These are phyloP conservation scores for Cepaea hortensis DNA, from an alignment of 2,888 invertebrate genomes.

Conservation along the genomic window DNA sequence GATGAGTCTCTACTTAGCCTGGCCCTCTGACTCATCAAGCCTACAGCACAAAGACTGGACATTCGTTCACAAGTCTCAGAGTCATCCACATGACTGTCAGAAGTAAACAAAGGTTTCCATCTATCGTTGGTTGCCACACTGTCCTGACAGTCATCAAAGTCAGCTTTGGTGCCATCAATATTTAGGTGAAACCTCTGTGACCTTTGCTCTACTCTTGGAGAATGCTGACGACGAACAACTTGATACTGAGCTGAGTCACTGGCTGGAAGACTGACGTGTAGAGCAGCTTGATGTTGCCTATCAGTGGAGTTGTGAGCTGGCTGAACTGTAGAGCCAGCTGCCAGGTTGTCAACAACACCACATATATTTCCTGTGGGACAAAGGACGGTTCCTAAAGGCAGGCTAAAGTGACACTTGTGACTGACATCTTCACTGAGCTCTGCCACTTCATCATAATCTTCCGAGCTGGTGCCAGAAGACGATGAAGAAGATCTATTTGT, in stretches of 20 bases:
- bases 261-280: not conserved
- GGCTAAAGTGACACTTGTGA: not conserved
- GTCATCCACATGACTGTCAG: slow-evolving; percentile 25
- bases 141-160: not conserved
- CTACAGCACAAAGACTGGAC: slow-evolving; percentile 47
- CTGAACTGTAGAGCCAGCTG: not conserved
- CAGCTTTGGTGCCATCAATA: not conserved
- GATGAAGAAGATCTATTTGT: slow-evolving; percentile 35
- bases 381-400: not conserved
- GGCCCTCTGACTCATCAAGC: slow-evolving; percentile 45
- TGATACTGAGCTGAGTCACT: slow-evolving; percentile 9
- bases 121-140: not conserved
- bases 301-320: not conserved
- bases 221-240: slow-evolving; percentile 39
- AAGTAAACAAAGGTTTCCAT: slow-evolving; percentile 22
- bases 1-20: slow-evolving; percentile 46
- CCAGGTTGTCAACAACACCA: not conserved
- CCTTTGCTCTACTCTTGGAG: slow-evolving; percentile 33
- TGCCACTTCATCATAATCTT: slow-evolving; percentile 45
- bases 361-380: not conserved
- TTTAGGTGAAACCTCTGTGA: slow-evolving; percentile 1
- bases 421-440: not conserved
- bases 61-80: slow-evolving; percentile 33
- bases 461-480: slow-evolving; percentile 27
- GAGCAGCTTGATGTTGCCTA: not conserved